Percentiles rank a stretch among this genome's conserved stretches.
Conservation (phyloP, 2,888 invertebrate species). For the Hyalella azteca region DNA sequence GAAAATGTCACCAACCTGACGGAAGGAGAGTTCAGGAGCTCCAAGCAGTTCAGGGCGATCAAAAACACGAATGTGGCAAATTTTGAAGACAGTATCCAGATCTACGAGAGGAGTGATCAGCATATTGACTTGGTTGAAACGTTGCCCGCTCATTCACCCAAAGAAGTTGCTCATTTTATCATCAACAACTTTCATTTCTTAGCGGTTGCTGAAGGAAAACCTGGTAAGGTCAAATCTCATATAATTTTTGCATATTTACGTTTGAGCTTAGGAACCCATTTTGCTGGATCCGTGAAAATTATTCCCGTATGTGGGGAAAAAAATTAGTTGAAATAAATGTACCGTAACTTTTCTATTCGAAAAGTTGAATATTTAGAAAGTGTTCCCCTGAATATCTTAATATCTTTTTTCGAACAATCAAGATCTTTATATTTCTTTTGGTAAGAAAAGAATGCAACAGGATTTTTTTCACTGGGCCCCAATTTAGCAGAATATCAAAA, state of each 20-base stretch:
- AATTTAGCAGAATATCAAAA: too few relatives aligned
- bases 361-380: too few relatives aligned
- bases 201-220: neutral
- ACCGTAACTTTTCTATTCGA: too few relatives aligned
- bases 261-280: neutral
- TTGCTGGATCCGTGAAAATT: neutral
- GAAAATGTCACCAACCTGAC: neutral
- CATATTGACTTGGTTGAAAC: neutral
- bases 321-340: too few relatives aligned
- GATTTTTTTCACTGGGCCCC: too few relatives aligned
- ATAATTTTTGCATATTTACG: neutral
- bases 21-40: neutral
- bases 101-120: neutral
- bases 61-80: neutral
- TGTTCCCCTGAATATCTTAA: too few relatives aligned
- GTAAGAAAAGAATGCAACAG: too few relatives aligned
- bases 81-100: neutral
- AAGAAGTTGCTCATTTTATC: neutral
- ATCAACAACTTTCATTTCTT: constrained; percentile 13
- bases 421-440: too few relatives aligned
- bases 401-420: too few relatives aligned
- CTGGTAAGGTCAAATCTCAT: neutral
- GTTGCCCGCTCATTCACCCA: neutral
- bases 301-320: too few relatives aligned
- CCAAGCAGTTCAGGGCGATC: neutral